phyloP scores from a whole-genome alignment of 2,888 invertebrate species.

The Epinotia bilunana region DNA sequence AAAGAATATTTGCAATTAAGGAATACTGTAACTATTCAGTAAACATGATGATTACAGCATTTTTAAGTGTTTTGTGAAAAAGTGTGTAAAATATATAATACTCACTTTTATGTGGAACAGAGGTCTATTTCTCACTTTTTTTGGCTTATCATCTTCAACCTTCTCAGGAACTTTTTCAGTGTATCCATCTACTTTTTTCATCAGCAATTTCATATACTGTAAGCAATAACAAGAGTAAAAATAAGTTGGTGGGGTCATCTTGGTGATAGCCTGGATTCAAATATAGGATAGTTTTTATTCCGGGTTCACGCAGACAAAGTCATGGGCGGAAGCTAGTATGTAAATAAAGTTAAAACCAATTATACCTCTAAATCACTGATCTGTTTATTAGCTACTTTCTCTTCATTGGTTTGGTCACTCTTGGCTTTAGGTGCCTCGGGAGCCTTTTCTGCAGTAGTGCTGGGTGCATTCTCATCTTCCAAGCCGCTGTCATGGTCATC shows the following conservation, averaged over 20 bases:
- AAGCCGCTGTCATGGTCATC: conserved; percentile 67
- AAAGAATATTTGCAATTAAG: not conserved
- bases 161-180: conserved; percentile 52
- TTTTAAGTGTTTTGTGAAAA: no score
- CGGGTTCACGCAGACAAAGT: no score
- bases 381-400: conserved; percentile 87
- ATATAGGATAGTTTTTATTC: no score
- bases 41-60: no score
- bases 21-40: no score
- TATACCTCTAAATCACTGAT: conserved; percentile 91
- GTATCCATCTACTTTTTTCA: conserved; percentile 76
- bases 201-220: conserved; percentile 89
- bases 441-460: conserved; percentile 47
- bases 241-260: not conserved
- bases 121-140: conserved; percentile 75
- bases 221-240: conserved; percentile 47
- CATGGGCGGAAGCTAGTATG: not conserved
- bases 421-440: conserved; percentile 52
- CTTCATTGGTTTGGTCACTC: conserved; percentile 64
- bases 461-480: conserved; percentile 60
- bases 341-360: conserved; percentile 13
- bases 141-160: conserved; percentile 63
- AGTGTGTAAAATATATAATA: not conserved
- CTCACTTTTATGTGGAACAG: conserved; percentile 77
- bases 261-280: not conserved